phyloP scores from a whole-genome alignment of 1,140 invertebrate genomes.

The Acromyrmex charruanus region DNA sequence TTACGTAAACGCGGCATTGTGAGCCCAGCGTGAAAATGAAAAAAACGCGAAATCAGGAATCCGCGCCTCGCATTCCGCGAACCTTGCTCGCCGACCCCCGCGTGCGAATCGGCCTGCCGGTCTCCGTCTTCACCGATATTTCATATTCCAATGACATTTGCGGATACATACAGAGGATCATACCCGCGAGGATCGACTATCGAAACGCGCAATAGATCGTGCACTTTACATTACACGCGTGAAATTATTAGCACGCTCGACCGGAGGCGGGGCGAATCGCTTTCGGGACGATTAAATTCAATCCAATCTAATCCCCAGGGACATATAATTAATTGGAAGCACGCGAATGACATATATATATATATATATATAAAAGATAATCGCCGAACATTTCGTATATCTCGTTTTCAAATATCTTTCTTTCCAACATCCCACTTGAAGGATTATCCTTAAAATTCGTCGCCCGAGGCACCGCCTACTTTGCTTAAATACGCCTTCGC shows the following conservation, averaged over 20 bases:
- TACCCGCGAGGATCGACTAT: conserved; percentile 34
- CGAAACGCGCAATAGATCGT: conserved; percentile 37
- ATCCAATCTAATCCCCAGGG: conserved; percentile 13
- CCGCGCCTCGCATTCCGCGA: conserved; percentile 52
- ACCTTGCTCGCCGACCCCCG: conserved; percentile 20
- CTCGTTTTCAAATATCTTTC: not conserved
- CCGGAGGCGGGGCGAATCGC: conserved; percentile 35
- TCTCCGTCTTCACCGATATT: conserved; percentile 25
- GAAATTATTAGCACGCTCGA: conserved; percentile 37
- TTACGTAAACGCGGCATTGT: conserved; percentile 83
- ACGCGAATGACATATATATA: not conserved
- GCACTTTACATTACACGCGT: conserved; percentile 30
- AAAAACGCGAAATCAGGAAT: conserved; percentile 60
- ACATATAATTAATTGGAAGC: conserved; percentile 28
- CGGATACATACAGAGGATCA: conserved; percentile 12
- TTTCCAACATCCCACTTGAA: not conserved
- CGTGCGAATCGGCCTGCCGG: conserved; percentile 25
- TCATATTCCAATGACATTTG: conserved; percentile 60
- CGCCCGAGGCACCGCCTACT: conserved; percentile 30
- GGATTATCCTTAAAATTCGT: not conserved
- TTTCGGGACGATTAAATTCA: conserved; percentile 8
- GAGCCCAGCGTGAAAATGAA: conserved; percentile 63
- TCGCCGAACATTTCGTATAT: not conserved
- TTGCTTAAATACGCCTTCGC: conserved; percentile 28
- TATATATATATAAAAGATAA: not conserved